phyloP scores from a whole-genome alignment of 2,797 vertebrate genomes.

The Rhyacichthys aspro region DNA sequence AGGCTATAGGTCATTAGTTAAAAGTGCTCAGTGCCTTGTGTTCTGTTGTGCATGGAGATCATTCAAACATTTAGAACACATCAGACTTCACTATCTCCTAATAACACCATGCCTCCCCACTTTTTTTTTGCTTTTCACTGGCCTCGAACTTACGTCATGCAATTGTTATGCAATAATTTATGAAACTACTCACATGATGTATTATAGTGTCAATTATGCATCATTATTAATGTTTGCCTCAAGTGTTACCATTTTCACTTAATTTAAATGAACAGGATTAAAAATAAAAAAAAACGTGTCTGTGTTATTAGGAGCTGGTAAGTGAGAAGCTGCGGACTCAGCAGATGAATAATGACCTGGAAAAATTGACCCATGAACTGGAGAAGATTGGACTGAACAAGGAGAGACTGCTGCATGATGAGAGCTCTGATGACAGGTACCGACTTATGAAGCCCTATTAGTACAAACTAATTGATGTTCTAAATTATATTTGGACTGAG shows the following conservation, averaged over 20 bases:
- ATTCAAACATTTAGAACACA: no score
- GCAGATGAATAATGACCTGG: slow-evolving; percentile 96
- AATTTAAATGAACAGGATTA: not conserved
- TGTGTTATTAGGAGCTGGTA: slow-evolving; percentile 88
- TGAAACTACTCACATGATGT: no score
- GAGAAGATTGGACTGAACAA: slow-evolving; percentile 98
- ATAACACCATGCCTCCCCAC: no score
- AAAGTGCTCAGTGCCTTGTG: no score
- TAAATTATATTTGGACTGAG: not conserved
- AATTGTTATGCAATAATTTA: no score
- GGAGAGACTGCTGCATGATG: slow-evolving; percentile 91
- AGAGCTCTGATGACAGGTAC: slow-evolving; percentile 93
- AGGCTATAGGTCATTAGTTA: no score
- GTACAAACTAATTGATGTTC: not conserved
- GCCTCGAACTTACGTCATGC: no score
- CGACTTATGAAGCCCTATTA: not conserved
- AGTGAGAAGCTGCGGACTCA: slow-evolving; percentile 95
- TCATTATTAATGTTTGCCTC: not conserved
- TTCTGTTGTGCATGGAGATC: no score
- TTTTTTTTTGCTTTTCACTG: no score
- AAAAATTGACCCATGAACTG: slow-evolving; percentile 95
- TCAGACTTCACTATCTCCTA: no score
- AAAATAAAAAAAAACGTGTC: slow-evolving; percentile 2
- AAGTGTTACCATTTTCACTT: no score
- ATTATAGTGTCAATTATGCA: not conserved